These are phyloP conservation scores for Platysternon megacephalum DNA, from an alignment of 2,113 vertebrate species.

Conservation along the genomic window DNA sequence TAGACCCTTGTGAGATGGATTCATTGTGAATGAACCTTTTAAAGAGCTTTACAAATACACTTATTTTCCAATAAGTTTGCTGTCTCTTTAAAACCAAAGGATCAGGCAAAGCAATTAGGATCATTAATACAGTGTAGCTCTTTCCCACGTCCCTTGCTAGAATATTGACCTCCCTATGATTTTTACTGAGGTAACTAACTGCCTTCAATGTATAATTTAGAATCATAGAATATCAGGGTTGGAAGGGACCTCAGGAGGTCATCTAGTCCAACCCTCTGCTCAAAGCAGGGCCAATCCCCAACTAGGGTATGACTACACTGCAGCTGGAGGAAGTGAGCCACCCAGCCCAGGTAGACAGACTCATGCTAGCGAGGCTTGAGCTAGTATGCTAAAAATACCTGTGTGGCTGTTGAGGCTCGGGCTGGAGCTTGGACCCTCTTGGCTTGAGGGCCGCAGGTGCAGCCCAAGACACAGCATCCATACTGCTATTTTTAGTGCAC, in stretches of 20 bases:
- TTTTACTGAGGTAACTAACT: slow-evolving; percentile 40
- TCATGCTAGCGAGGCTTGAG: background rate
- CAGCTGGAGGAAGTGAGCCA: background rate
- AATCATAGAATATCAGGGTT: too few relatives aligned
- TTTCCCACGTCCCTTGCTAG: background rate
- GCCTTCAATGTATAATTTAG: slow-evolving; percentile 7
- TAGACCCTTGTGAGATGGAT: background rate
- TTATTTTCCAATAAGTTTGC: background rate
- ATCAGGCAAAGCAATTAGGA: background rate
- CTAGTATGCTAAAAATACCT: background rate
- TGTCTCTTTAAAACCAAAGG: background rate
- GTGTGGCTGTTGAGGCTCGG: background rate
- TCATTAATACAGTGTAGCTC: background rate
- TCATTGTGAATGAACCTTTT: background rate
- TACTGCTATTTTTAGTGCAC: background rate
- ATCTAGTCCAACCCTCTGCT: too few relatives aligned
- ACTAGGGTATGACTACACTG: background rate
- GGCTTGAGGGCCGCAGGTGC: too few relatives aligned
- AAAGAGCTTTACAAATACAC: background rate
- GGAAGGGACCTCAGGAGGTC: too few relatives aligned
- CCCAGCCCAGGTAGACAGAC: background rate
- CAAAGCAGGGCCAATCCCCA: too few relatives aligned
- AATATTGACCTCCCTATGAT: slow-evolving; percentile 15
- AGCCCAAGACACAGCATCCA: background rate
- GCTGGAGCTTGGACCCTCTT: too few relatives aligned